Conservation (phyloP, 30 jellyfish, hydroid and myxozoan genomes). For the Aurelia sp. region DNA sequence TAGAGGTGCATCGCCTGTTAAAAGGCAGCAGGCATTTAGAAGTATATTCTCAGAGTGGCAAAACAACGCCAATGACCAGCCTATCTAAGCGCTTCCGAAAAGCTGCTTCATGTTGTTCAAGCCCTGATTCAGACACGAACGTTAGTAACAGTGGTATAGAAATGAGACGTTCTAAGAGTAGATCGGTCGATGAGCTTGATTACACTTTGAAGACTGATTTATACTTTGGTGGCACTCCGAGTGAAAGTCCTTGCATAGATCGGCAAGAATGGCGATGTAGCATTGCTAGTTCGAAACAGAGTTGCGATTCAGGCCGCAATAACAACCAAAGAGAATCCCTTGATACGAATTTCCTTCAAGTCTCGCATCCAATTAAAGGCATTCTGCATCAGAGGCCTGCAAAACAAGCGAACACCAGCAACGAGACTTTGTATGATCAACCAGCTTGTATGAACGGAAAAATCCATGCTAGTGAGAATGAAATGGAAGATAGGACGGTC, state of each 20-base stretch:
- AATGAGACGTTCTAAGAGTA: background rate
- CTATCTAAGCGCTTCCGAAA: slow-evolving; percentile 11
- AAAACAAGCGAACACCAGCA: too few relatives aligned
- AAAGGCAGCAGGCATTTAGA: slow-evolving; percentile 25
- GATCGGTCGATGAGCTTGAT: slow-evolving; percentile 22
- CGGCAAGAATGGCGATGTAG: background rate
- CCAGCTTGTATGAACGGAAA: too few relatives aligned
- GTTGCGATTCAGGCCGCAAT: slow-evolving; percentile 3
- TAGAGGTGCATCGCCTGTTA: slow-evolving; percentile 59
- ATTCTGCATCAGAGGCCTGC: too few relatives aligned
- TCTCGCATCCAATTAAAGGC: too few relatives aligned
- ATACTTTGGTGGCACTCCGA: background rate
- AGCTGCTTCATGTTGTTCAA: background rate
- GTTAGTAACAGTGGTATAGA: too few relatives aligned
- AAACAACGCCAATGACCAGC: background rate
- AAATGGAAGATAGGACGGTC: too few relatives aligned
- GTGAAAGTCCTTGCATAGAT: background rate
- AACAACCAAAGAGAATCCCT: background rate
- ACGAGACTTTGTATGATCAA: too few relatives aligned
- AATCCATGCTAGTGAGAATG: too few relatives aligned
- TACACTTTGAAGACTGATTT: slow-evolving; percentile 16
- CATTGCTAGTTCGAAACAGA: background rate
- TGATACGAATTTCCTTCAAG: background rate
- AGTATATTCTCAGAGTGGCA: slow-evolving; percentile 1
- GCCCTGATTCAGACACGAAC: too few relatives aligned